phyloP scores from a whole-genome alignment of 2,113 vertebrate genomes.

The Nycticebus coucang region DNA sequence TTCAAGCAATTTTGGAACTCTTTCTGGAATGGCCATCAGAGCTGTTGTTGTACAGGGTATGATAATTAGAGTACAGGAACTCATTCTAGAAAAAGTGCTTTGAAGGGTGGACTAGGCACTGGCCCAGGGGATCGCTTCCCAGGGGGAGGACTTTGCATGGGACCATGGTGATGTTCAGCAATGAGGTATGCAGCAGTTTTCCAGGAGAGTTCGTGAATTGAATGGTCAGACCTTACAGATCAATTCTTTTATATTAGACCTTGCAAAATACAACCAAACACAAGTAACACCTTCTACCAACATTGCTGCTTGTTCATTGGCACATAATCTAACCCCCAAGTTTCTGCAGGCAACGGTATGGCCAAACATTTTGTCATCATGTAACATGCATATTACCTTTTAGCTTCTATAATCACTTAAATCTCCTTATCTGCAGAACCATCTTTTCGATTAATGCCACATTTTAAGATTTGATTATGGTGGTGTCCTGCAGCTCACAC shows the following conservation, averaged over 20 bases:
- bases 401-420: not conserved
- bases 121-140: too few relatives aligned
- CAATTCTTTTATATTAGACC: not conserved
- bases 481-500: not conserved
- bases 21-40: too few relatives aligned
- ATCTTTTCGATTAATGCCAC: not conserved
- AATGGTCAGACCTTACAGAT: too few relatives aligned
- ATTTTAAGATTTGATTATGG: not conserved
- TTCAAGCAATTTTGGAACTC: too few relatives aligned
- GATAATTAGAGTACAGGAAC: too few relatives aligned
- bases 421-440: not conserved
- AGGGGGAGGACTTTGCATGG: too few relatives aligned
- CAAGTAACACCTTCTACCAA: not conserved
- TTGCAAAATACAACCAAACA: not conserved
- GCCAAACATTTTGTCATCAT: not conserved
- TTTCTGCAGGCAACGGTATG: not conserved
- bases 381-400: not conserved
- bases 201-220: too few relatives aligned
- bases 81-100: too few relatives aligned
- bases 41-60: too few relatives aligned
- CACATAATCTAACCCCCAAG: not conserved
- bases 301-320: not conserved
- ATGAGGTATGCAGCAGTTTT: too few relatives aligned
- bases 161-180: too few relatives aligned
- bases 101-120: too few relatives aligned